These are phyloP conservation scores for Meteorus sp. DNA, from an alignment of 1,140 invertebrate species.

Conservation along the genomic window DNA sequence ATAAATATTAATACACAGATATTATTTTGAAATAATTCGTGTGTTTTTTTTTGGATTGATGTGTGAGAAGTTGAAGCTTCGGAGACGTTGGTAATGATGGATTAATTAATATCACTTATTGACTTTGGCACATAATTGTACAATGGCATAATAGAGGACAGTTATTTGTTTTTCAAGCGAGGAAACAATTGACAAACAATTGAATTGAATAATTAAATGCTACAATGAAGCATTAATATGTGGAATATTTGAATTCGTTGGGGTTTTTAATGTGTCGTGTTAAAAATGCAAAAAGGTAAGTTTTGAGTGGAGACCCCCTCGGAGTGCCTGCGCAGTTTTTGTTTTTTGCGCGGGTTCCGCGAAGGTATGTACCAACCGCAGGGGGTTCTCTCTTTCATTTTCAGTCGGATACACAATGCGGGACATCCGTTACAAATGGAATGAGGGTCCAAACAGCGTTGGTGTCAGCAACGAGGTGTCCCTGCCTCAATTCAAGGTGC, in stretches of 20 bases:
- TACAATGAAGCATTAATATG: conserved; percentile 17
- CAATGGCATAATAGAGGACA: conserved; percentile 17
- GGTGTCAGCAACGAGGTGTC: conserved; percentile 90
- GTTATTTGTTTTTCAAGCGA: too few species aligned
- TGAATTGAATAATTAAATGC: too few species aligned
- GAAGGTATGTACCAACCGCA: conserved; percentile 69
- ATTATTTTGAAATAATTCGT: too few species aligned
- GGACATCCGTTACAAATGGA: conserved; percentile 96
- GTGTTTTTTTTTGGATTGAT: too few species aligned
- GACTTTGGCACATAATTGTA: conserved; percentile 13
- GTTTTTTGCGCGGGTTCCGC: conserved; percentile 56
- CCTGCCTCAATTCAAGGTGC: conserved; percentile 92
- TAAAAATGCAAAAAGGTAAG: too few species aligned
- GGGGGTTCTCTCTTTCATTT: conserved; percentile 68
- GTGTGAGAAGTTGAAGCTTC: too few species aligned
- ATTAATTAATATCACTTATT: too few species aligned
- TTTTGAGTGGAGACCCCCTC: conserved; percentile 61
- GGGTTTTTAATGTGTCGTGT: conserved; percentile 16
- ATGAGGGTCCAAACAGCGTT: conserved; percentile 88
- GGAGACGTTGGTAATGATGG: too few species aligned
- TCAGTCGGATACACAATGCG: conserved; percentile 96
- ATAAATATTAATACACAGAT: background rate
- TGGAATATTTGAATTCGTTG: conserved; percentile 15
- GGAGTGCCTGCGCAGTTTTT: conserved; percentile 37
- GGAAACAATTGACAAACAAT: conserved; percentile 16